Conservation (phyloP, 2,888 invertebrate genomes). For the Slavum lentiscoides region DNA sequence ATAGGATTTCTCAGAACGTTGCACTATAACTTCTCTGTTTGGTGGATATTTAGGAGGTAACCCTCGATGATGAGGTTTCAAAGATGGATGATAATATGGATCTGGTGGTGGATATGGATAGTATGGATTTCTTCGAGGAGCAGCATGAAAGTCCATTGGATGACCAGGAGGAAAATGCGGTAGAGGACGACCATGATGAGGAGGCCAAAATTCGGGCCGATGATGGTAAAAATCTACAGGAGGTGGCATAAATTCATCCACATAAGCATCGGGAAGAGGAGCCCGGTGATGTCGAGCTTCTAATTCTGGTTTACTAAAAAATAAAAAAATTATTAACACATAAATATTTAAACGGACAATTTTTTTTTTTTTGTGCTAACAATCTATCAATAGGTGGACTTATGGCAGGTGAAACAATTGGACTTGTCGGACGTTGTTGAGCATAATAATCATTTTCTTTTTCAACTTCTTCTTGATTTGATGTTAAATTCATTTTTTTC, state of each 20-base stretch:
- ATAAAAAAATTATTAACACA: background rate
- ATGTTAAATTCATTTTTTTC: conserved; percentile 87
- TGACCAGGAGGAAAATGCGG: conserved; percentile 52
- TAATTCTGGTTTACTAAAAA: conserved; percentile 40
- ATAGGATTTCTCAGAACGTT: conserved; percentile 63
- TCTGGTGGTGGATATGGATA: conserved; percentile 48
- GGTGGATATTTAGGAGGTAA: conserved; percentile 59
- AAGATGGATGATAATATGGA: conserved; percentile 52
- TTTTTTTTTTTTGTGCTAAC: conserved; percentile 16
- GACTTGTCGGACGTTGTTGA: conserved; percentile 65
- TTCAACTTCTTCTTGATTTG: conserved; percentile 75
- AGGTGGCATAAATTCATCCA: conserved; percentile 46
- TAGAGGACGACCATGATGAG: conserved; percentile 52
- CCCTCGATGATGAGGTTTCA: conserved; percentile 52
- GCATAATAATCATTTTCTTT: conserved; percentile 73
- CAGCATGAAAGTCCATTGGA: conserved; percentile 48
- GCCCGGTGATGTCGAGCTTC: conserved; percentile 44
- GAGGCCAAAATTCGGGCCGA: conserved; percentile 54
- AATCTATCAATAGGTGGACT: conserved; percentile 52
- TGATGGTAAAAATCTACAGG: conserved; percentile 52
- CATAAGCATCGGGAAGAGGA: conserved; percentile 37
- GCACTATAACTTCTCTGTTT: conserved; percentile 76
- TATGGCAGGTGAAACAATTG: conserved; percentile 58
- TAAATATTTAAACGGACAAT: background rate
- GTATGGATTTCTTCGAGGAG: conserved; percentile 42